Conservation (phyloP, 2,113 vertebrate species). For the Hyaena hyaena region DNA sequence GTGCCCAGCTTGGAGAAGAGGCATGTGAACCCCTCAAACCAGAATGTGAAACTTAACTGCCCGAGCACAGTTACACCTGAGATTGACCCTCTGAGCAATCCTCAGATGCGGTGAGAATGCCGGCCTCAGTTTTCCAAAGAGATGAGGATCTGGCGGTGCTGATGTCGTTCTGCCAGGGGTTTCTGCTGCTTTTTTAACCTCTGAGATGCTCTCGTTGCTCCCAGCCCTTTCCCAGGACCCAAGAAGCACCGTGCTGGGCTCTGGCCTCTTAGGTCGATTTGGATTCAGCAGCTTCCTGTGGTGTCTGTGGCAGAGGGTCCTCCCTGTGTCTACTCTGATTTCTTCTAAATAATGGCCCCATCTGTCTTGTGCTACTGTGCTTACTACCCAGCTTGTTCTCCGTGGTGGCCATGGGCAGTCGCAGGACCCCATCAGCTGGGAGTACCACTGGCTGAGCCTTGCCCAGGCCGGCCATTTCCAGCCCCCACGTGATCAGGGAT, state of each 20-base stretch:
- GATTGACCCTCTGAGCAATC: not conserved
- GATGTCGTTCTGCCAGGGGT: not conserved
- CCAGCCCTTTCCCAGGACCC: not conserved
- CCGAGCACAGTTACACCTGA: not conserved
- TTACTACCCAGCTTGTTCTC: not conserved
- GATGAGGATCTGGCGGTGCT: not conserved
- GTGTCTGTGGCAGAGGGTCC: not conserved
- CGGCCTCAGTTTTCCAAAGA: not conserved
- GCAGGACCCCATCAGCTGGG: not conserved
- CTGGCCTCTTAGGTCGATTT: not conserved
- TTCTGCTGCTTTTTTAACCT: not conserved
- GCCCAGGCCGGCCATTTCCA: not conserved
- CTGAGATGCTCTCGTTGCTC: not conserved
- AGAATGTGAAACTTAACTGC: not conserved
- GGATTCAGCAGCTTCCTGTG: not conserved
- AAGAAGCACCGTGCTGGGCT: not conserved
- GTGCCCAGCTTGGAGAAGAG: not conserved
- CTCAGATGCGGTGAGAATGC: accelerated
- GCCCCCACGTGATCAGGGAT: not conserved
- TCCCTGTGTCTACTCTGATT: not conserved
- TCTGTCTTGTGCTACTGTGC: not conserved
- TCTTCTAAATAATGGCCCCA: not conserved
- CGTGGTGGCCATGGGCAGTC: not conserved
- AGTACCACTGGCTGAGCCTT: not conserved
- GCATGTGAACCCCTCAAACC: not conserved